Conservation (phyloP, 2,888 invertebrate species). For the Xanthorhoe spadicearia region DNA sequence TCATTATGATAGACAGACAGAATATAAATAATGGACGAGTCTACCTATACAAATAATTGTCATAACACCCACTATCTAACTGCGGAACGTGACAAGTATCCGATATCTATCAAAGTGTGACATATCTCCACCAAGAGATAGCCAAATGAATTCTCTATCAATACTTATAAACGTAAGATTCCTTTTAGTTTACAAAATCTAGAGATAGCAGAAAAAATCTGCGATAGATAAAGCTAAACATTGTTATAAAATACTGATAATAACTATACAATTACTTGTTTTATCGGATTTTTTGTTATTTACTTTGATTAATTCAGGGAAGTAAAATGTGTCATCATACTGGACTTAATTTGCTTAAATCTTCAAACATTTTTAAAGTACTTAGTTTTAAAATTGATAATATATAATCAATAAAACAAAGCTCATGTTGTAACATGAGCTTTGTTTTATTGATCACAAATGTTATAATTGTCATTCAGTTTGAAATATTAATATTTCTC, state of each 20-base stretch:
- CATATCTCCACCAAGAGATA: background rate
- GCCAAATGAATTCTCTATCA: conserved; percentile 1
- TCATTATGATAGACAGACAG: background rate
- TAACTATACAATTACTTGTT: background rate
- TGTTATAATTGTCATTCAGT: background rate
- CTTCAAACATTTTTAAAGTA: too few relatives aligned
- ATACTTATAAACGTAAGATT: background rate
- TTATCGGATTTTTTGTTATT: conserved; percentile 3
- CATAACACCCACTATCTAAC: conserved; percentile 1
- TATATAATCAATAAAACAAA: too few relatives aligned
- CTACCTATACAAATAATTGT: background rate
- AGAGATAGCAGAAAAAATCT: background rate
- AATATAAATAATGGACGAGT: too few relatives aligned
- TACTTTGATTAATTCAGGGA: background rate
- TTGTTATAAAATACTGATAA: background rate
- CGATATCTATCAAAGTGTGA: conserved; percentile 4
- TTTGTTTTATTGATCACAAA: too few relatives aligned
- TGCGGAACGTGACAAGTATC: conserved; percentile 12
- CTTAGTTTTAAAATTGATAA: too few relatives aligned
- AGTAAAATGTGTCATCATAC: background rate
- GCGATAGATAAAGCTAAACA: conserved; percentile 5
- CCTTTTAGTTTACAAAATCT: background rate
- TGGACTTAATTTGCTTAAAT: background rate
- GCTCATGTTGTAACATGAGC: too few relatives aligned
- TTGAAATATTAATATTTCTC: background rate